These are phyloP conservation scores for Zosterops hypoxanthus DNA, from an alignment of 2,113 vertebrate species.

Conservation along the genomic window DNA sequence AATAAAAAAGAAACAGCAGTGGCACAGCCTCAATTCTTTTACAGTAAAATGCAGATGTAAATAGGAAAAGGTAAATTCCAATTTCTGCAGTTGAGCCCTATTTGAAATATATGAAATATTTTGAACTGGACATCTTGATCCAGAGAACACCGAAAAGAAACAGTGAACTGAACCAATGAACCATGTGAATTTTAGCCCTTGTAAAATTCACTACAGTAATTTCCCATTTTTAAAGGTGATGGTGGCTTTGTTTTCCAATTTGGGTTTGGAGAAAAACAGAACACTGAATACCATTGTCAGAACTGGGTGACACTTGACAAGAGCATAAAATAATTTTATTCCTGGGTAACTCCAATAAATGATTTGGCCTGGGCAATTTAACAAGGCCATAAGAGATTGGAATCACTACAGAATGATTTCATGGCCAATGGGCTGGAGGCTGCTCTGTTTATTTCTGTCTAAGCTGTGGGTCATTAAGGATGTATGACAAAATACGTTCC, in stretches of 20 bases:
- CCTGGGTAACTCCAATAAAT: conserved; percentile 12
- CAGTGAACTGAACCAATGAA: background rate
- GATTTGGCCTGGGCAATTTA: conserved; percentile 32
- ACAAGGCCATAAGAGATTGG: conserved; percentile 26
- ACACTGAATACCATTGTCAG: background rate
- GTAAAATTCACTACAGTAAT: background rate
- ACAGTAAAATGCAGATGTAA: background rate
- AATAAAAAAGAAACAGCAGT: background rate
- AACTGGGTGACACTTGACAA: background rate
- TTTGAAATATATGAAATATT: background rate
- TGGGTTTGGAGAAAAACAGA: background rate
- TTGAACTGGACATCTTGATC: background rate
- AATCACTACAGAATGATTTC: conserved; percentile 42
- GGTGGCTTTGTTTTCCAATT: background rate
- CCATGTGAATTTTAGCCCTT: background rate
- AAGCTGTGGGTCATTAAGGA: conserved; percentile 22
- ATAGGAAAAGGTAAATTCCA: background rate
- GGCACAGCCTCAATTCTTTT: background rate
- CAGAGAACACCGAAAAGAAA: background rate
- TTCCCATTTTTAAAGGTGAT: background rate
- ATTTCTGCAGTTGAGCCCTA: background rate
- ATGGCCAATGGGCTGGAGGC: conserved; percentile 20
- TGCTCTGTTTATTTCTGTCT: background rate
- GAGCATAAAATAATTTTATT: conserved; percentile 42
- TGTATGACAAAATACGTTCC: conserved; percentile 18